Evolutionary conservation across 2,797 vertebrate species (phyloP), one percentile per base, ranked within the genome.

Genomic region (Phrynocephalus guinanensis): DNA sequence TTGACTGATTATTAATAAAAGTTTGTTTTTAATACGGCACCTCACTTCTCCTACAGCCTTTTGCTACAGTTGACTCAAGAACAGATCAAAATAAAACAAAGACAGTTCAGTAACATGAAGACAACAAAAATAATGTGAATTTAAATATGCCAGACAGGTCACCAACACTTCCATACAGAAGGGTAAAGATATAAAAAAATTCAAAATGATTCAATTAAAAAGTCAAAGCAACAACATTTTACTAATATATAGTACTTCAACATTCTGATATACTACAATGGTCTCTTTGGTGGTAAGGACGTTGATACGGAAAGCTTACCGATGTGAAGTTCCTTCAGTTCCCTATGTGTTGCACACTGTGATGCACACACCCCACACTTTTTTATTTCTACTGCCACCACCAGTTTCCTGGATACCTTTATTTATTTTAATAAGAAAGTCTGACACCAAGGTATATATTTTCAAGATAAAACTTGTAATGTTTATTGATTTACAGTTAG

Each of bases 261-360:
- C 13, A 13, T 56, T 56, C 52, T 56, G 52, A 56, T 56, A 56
- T 8, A 56, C 52, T 11, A 56, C 52, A 56, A 13, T 56, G 52
- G 52, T 56, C 52, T 56, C 52, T 56, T 44, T 44, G 38, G 38
- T 44, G 86, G 70, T 81, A 86, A 38, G 72, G 86, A 44, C 33
- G 30, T 18, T 86, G 91, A 67, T 85, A 70, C 87, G 78, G 80
- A 88, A 87, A 13, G 0, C 11, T 38, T 30, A 22, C 68, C 56
- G 80, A 15, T 56, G 8, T 0, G 1, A 86, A 70, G 5, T 15
- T 0, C 79, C 33, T 83, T 8, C 0, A 33, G 71, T 28, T 87
- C 71, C 33, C 5, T 38, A 10, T 22, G 44, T 30, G 24, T 20
- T 44, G 38, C 38, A 44, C 38, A 44, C 38, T 44, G 38, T 44